Evolutionary conservation across 92 coral and sea anemone species (phyloP).

Genomic region (Epizoanthus scotinus): DNA sequence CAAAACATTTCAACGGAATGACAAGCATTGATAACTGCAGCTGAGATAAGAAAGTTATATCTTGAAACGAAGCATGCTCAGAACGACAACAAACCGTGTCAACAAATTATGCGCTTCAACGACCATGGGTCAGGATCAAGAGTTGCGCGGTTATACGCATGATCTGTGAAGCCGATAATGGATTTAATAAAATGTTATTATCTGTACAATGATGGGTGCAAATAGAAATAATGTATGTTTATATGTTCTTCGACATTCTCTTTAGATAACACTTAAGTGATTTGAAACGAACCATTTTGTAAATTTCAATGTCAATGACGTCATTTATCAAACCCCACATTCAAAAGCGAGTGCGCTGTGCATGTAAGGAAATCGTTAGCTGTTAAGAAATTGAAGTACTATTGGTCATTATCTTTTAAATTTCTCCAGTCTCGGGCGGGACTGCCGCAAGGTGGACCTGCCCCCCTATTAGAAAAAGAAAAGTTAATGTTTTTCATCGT

Average conservation of each 20-base stretch:
- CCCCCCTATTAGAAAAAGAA: constrained; percentile 33
- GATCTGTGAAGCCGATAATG: neutral
- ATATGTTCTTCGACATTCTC: neutral
- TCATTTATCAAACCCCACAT: neutral
- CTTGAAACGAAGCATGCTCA: constrained; percentile 15
- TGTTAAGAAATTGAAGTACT: neutral
- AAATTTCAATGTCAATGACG: neutral
- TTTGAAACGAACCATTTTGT: neutral
- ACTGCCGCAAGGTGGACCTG: constrained; percentile 62
- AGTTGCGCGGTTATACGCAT: neutral
- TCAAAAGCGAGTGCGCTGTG: neutral
- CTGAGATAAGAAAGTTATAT: neutral
- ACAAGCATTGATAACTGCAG: neutral
- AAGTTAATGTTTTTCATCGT: neutral
- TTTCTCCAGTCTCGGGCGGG: constrained; percentile 83
- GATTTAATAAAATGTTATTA: neutral
- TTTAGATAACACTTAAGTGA: neutral
- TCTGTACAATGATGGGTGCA: neutral
- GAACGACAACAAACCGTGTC: too few relatives aligned
- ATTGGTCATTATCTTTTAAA: constrained; percentile 87
- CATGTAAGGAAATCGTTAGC: neutral
- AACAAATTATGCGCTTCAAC: neutral
- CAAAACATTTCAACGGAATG: too few relatives aligned
- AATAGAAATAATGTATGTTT: neutral
- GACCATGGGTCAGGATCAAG: too few relatives aligned